These are phyloP conservation scores for Chaetodon auriga DNA, from an alignment of 2,113 vertebrate genomes.

Conservation along the genomic window DNA sequence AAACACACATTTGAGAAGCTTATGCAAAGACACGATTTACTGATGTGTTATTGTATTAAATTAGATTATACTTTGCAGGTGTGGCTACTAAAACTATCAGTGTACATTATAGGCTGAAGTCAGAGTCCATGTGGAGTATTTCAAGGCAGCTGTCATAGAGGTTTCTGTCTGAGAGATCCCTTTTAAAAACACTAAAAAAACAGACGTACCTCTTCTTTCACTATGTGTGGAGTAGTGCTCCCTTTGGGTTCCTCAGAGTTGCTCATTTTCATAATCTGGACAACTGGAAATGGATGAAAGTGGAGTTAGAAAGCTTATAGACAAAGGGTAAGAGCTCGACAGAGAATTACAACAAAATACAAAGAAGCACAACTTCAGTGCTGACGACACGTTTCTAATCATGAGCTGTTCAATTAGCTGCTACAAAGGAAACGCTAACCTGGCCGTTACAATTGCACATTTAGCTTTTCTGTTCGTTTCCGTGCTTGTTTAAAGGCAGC, in stretches of 20 bases:
- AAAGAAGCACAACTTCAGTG: too few relatives aligned
- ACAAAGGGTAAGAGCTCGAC: rapidly evolving
- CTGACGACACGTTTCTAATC: neutral
- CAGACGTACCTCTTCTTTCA: conserved; percentile 79
- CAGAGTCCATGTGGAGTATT: neutral
- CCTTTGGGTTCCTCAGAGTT: conserved; percentile 56
- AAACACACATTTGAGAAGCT: neutral
- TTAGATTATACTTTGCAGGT: neutral
- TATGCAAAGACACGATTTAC: neutral
- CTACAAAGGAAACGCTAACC: neutral
- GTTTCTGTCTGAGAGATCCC: neutral
- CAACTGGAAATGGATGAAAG: conserved; percentile 11
- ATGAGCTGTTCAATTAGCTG: conserved; percentile 52
- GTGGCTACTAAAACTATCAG: neutral
- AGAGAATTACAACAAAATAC: neutral
- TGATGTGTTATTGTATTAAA: neutral
- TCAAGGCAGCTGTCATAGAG: neutral
- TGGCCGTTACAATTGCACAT: neutral
- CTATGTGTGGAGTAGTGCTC: conserved; percentile 63
- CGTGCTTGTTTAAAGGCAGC: neutral
- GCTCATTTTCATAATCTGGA: conserved; percentile 72
- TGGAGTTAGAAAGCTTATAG: neutral
- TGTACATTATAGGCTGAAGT: neutral
- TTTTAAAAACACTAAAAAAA: neutral
- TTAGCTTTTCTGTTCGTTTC: neutral